These are phyloP conservation scores for Melipona quadrifasciata DNA, from an alignment of 1,140 invertebrate genomes.

Conservation along the genomic window DNA sequence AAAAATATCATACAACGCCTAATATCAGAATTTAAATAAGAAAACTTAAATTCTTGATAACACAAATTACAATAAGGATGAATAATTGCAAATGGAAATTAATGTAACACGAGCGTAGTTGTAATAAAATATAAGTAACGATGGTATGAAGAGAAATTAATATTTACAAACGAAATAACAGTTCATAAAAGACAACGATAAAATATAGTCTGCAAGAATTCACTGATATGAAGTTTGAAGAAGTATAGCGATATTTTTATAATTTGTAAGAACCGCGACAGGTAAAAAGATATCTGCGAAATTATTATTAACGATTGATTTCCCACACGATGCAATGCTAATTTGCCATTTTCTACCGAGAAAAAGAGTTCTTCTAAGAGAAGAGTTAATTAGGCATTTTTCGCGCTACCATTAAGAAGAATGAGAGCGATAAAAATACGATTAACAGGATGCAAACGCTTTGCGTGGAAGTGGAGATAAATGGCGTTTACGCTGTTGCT, in stretches of 20 bases:
- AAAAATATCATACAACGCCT: too few species aligned
- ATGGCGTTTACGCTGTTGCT: constrained; percentile 3
- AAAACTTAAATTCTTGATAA: too few species aligned
- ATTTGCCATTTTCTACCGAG: neutral
- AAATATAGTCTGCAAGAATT: neutral
- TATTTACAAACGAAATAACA: too few species aligned
- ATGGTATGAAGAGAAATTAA: neutral
- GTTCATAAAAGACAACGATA: neutral
- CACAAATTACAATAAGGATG: neutral
- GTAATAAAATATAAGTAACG: too few species aligned
- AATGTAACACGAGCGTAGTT: too few species aligned
- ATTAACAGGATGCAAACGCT: neutral
- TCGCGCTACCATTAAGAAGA: neutral
- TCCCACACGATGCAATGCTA: neutral
- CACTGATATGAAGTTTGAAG: neutral
- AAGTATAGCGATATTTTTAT: neutral
- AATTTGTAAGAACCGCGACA: neutral
- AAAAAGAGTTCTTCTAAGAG: neutral
- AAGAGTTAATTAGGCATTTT: constrained; percentile 10
- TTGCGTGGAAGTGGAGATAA: neutral
- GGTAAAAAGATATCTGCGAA: neutral
- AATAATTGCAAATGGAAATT: too few species aligned
- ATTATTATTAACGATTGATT: neutral
- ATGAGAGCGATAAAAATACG: neutral
- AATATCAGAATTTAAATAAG: too few species aligned